Evolutionary conservation across 1,140 invertebrate genomes (phyloP), one percentile per base, ranked within the genome.

Genomic region (Sitobion miscanthi): DNA sequence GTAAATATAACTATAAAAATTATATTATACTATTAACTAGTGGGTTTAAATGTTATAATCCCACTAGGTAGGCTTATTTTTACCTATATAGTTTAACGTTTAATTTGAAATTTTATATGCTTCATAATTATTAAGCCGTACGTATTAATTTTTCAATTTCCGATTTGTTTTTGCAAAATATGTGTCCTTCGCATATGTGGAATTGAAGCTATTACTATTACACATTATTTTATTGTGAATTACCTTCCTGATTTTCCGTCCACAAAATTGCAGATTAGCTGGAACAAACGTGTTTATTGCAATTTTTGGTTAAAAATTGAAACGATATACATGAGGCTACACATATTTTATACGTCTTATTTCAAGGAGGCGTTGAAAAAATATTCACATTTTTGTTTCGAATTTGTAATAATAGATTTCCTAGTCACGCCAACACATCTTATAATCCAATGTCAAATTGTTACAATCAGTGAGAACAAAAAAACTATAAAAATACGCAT

Each of bases 361-460:
- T 35, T 90, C 89, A 90, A 90, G 49, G 91, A 93, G 91, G 77
- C 82, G 20, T 93, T 83, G 47, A 93, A 62, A 77, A 91, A 82
- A 93, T 93, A 54, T 52, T 83, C 91, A 52, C 91, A 85, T 93
- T 57, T 91, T 93, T 54, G 82, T 93, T 85, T 85, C 35, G 30
- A 85, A 93, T 54, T 90, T 45, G 30, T 54, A 93, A 93, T 93
- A 93, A 93, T 93, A 85, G 91, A 93, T 85, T 93, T 93, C 91
- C 91, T 93, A 93, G 91, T 93, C 91, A 93, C 91, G 91, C 91
- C 77, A 85, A 85, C 91, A 85, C 77, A 85, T 93, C 45, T 62
- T 21, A 2, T 85, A 93, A 93, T 93, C 91, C 91, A 93, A 93
- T 93, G 91, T 93, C 91, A 93, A 38, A 83, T 93, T 25, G 20